A percentile compares a stretch with the other conserved stretches of the same genome.
phyloP scores from a whole-genome alignment of 2,113 vertebrate species.

The Carlito syrichta region DNA sequence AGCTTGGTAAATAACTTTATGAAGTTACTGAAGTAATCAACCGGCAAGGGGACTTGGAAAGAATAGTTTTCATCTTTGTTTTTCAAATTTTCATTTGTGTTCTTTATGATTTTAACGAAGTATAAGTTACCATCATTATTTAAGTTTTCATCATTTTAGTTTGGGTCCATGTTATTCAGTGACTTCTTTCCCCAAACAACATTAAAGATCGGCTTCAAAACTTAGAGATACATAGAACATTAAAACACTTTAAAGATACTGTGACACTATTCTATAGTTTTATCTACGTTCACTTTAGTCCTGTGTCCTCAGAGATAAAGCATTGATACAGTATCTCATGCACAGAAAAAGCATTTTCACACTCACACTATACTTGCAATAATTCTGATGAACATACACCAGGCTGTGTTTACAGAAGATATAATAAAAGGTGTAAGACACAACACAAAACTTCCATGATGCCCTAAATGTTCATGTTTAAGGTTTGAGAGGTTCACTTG shows the following conservation, averaged over 20 bases:
- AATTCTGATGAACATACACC: neutral
- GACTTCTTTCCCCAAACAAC: neutral
- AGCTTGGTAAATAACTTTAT: accelerated
- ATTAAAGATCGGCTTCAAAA: neutral
- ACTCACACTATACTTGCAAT: neutral
- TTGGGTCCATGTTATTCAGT: neutral
- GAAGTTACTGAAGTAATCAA: accelerated
- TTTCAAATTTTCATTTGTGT: neutral
- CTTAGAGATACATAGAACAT: too few relatives aligned
- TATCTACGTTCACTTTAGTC: neutral
- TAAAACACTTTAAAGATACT: neutral
- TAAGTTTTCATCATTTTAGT: neutral
- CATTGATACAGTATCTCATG: too few relatives aligned
- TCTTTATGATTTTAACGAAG: neutral
- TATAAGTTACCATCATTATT: neutral
- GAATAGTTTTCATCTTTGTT: accelerated
- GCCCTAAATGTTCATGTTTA: accelerated
- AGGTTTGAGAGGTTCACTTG: accelerated
- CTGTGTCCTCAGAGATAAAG: neutral
- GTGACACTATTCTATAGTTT: neutral
- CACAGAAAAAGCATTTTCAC: neutral
- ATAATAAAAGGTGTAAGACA: accelerated
- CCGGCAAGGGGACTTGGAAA: too few relatives aligned
- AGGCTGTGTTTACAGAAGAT: neutral
- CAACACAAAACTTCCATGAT: accelerated